Conservation (phyloP, 2,797 vertebrate genomes). For the Lepus townsendii region DNA sequence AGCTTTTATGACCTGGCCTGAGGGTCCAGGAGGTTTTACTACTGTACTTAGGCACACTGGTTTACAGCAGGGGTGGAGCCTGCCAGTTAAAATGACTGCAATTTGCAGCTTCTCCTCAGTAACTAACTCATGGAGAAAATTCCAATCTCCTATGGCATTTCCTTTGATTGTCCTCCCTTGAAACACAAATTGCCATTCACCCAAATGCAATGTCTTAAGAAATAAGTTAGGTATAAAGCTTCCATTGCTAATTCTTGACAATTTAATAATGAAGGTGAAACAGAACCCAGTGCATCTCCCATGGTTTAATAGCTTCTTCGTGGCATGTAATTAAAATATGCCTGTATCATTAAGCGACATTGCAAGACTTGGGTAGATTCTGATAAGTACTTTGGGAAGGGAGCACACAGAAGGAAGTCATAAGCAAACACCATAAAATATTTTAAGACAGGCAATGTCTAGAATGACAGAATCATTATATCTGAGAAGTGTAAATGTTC, state of each 20-base stretch:
- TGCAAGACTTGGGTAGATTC: conserved; percentile 21
- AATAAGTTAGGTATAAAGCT: neutral
- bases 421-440: conserved; percentile 52
- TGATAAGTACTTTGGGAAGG: conserved; percentile 36
- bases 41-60: neutral
- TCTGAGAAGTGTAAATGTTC: neutral
- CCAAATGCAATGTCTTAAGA: neutral
- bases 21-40: conserved; percentile 44
- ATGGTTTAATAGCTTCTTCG: conserved; percentile 48
- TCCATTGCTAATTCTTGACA: neutral
- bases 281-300: conserved; percentile 1
- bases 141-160: neutral
- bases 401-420: neutral
- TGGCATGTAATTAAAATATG: conserved; percentile 38
- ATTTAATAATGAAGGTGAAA: conserved; percentile 11
- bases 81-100: conserved; percentile 27
- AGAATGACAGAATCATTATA: neutral
- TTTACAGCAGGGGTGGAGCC: conserved; percentile 57
- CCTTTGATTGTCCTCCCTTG: neutral
- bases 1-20: neutral
- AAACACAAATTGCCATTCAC: neutral
- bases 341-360: conserved; percentile 49
- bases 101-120: conserved; percentile 39
- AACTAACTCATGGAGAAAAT: neutral
- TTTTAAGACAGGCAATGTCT: neutral